Evolutionary conservation across 2,113 vertebrate species (phyloP), one percentile per base, ranked within the genome.

Genomic region (Crotalus horridus): DNA sequence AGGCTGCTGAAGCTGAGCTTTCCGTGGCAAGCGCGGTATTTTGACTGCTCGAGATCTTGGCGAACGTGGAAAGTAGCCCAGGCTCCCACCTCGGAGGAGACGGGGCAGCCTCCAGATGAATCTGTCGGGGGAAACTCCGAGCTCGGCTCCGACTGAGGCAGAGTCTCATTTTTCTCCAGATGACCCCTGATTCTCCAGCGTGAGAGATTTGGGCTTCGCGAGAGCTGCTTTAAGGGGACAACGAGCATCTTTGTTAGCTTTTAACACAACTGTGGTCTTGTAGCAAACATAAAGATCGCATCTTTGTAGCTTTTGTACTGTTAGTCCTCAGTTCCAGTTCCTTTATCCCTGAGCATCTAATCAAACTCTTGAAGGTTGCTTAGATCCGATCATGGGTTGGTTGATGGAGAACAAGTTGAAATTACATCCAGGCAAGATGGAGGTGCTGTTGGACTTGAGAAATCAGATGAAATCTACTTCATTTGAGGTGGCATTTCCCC

Each of bases 241-340:
- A 96, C 94, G 94, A 96, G 94, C 94, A 95, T 95, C 96, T 97
- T 95, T 96, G 96, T 96, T 93, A 97, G 95, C 95, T 96, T 95
- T 96, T 95, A 96, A 96, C 97, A 96, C 96, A 97, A 97, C 93
- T 95, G 95, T 94, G 95, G 95, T 91, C 95, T 96, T 97, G 96
- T 97, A 97, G 95, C 5, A 91, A 97, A 85, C 96, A 96, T 95
- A 96, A 61, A 95, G 96, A 97, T 97, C 85, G 1, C 96, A 96
- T 97, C 97, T 90, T 20, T 74, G 20, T 1, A 74, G n/a, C 6
- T 0, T 39, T 74, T 33, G 13, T 33, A 17, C 6, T 33, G n/a
- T 33, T 74, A 39, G 33, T 39, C n/a, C 15, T 48, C 6, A 7
- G 46, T 48, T 48, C 15, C n/a, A 39, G 15, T 39, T 20, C 15